These are phyloP conservation scores for Aphaenogaster ashmeadi DNA, from an alignment of 1,140 invertebrate genomes.

Conservation along the genomic window DNA sequence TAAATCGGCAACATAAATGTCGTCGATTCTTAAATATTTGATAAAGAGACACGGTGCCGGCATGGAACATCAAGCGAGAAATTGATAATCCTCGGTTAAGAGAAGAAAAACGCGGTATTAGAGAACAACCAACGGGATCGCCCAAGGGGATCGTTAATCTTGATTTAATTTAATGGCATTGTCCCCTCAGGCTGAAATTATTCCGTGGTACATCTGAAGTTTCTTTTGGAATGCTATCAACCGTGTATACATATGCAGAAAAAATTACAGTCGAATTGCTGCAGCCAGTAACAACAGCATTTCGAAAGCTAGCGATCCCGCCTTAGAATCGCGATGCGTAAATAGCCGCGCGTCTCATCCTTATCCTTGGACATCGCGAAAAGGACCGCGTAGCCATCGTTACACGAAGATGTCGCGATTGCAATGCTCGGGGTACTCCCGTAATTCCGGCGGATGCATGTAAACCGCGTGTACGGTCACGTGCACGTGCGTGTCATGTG, in stretches of 20 bases:
- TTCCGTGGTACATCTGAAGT: background rate
- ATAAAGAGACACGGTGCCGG: background rate
- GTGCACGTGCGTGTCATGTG: background rate
- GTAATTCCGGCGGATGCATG: constrained; percentile 5
- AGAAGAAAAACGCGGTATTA: background rate
- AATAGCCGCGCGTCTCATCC: background rate
- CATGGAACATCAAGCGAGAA: background rate
- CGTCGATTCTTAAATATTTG: background rate
- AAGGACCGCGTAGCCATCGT: background rate
- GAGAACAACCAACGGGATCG: background rate
- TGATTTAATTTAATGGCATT: background rate
- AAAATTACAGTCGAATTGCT: background rate
- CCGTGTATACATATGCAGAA: too few species aligned
- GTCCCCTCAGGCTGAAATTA: background rate
- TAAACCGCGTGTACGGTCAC: background rate
- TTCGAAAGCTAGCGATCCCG: constrained; percentile 38
- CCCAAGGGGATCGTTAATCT: background rate
- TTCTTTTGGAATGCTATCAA: background rate
- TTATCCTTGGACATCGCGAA: constrained; percentile 8
- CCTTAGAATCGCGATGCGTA: constrained; percentile 7
- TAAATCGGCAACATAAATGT: background rate
- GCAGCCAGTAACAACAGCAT: background rate
- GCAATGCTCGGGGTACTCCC: background rate
- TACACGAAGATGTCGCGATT: background rate
- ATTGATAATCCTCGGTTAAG: background rate